Conservation (phyloP, 2,113 vertebrate genomes). For the Nannospalax galili region DNA sequence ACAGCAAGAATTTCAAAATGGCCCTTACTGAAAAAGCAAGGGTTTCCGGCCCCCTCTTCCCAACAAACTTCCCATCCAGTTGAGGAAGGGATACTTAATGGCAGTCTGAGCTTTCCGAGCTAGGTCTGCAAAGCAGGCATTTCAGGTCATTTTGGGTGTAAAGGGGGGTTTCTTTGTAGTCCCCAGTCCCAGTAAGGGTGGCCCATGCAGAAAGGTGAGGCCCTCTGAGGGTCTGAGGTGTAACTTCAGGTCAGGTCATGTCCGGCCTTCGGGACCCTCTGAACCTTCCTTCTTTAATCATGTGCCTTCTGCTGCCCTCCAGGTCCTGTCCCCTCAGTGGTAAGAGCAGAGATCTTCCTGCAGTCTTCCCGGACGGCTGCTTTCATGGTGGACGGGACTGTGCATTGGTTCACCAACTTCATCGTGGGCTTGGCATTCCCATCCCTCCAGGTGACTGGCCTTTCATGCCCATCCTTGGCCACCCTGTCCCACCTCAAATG, state of each 20-base stretch:
- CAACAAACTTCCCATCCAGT: too few species aligned
- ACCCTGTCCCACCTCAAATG: rapidly evolving
- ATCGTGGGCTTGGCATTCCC: constrained; percentile 91
- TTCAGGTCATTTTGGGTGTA: background rate
- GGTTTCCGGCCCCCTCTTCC: background rate
- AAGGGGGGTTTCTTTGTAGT: background rate
- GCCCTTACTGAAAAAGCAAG: rapidly evolving
- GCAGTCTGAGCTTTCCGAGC: background rate
- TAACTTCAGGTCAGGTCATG: rapidly evolving
- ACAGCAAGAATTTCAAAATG: background rate
- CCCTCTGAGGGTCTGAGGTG: too few species aligned
- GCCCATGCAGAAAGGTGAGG: background rate
- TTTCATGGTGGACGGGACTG: constrained; percentile 92
- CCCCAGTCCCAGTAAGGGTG: background rate
- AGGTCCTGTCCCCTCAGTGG: constrained; percentile 92
- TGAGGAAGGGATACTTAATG: too few species aligned
- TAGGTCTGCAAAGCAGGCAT: too few species aligned
- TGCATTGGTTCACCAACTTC: constrained; percentile 95
- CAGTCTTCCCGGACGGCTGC: constrained; percentile 91
- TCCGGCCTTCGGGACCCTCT: background rate
- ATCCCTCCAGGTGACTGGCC: constrained; percentile 90
- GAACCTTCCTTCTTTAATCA: background rate
- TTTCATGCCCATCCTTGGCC: too few species aligned
- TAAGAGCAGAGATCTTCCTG: constrained; percentile 95
- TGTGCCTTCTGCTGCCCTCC: background rate